Base-by-base conservation (phyloP, 2,797 vertebrate genomes). In the Odontamblyopus rebecca region DNA sequence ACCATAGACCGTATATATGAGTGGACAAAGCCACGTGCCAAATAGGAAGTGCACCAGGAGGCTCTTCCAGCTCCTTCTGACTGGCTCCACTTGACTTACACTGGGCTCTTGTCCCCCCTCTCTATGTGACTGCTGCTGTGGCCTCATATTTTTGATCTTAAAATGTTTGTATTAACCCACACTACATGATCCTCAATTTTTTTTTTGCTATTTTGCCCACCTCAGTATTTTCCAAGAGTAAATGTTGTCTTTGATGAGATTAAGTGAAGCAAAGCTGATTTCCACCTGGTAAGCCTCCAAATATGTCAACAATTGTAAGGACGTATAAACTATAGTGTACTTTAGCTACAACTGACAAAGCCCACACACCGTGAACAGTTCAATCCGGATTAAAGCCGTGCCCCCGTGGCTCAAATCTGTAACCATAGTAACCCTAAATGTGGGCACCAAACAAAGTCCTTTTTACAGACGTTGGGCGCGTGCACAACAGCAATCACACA, bases 371-470 rank as follows among this genome's bases (percentile, higher is more conserved):
- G 2, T 23, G 9, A 63, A 44, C 9, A 2, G n/a, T 44, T 63
- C 61, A 44, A 44, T 27, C 38, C 48, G 50, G 67, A 75, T 56
- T 79, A 66, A 74, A 62, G 61, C 32, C 1, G 63, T 27, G 61
- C 71, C 75, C 75, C 65, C 32, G 62, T 69, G 71, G 67, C 77
- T 75, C 69, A 48, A 13, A 5, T 69, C 74, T 61, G 86, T 89
- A 84, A 71, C 86, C 79, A 86, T 78, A 82, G 78, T 82, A 82
- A 88, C 73, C 50, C 48, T 78, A 80, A 83, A 79, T 78, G 73
- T 80, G 77, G 79, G 80, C 73, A 83, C 73, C 67, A 89, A 88
- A 88, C 82, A 86, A 86, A 86, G 67, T 68, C 50, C 71, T 64
- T 50, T 66, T 70, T 67, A 73, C 41, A 68, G 53, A 76, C 48